These are phyloP conservation scores for Sitodiplosis mosellana DNA, from an alignment of 1,140 invertebrate species.

Conservation along the genomic window DNA sequence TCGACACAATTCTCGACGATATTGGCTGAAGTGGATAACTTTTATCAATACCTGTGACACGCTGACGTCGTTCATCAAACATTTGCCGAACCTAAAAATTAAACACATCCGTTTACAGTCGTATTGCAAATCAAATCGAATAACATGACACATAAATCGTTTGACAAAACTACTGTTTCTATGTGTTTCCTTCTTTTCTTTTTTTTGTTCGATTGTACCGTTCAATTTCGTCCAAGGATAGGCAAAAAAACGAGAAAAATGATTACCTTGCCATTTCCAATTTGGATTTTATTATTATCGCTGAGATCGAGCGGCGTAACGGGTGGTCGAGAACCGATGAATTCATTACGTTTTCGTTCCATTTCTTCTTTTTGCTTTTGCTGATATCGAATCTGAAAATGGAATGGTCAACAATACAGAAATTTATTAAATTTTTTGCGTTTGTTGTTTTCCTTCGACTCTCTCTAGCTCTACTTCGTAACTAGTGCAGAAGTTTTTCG, in stretches of 20 bases:
- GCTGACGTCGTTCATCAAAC: slow-evolving; percentile 56
- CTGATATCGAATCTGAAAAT: slow-evolving; percentile 11
- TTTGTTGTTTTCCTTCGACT: too few species aligned
- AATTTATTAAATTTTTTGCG: not conserved
- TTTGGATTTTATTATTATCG: not conserved
- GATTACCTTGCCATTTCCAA: not conserved
- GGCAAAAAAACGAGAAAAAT: not conserved
- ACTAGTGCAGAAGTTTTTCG: too few species aligned
- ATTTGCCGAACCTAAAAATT: slow-evolving; percentile 47
- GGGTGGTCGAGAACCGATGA: slow-evolving; percentile 1
- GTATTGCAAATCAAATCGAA: too few species aligned
- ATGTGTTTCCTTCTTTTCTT: too few species aligned
- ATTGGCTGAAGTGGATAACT: slow-evolving; percentile 61
- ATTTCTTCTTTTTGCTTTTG: slow-evolving; percentile 17
- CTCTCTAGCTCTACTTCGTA: too few species aligned
- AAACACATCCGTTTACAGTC: not conserved
- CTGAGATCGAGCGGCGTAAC: too few species aligned
- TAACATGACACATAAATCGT: too few species aligned
- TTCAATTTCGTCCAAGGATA: not conserved
- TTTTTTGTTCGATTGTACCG: not conserved
- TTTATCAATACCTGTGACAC: slow-evolving; percentile 54
- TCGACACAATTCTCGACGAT: slow-evolving; percentile 17
- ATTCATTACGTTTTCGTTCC: slow-evolving; percentile 14
- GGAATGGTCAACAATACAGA: not conserved
- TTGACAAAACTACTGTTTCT: too few species aligned